These are phyloP conservation scores for Catocala nupta DNA, from an alignment of 2,888 invertebrate genomes.

Conservation along the genomic window DNA sequence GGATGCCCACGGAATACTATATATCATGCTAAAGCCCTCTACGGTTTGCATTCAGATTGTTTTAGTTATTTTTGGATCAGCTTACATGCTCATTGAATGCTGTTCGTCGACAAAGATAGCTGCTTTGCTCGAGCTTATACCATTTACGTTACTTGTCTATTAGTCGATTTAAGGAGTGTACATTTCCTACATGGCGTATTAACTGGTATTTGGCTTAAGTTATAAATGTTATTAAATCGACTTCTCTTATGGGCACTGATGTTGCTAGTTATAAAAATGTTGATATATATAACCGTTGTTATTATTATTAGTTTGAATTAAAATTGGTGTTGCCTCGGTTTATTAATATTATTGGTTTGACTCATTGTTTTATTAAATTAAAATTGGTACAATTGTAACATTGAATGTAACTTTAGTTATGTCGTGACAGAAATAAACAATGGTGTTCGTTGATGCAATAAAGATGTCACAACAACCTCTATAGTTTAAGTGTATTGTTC, in stretches of 20 bases:
- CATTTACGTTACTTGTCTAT: conserved; percentile 21
- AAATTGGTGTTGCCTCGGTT: no score
- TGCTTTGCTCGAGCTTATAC: conserved; percentile 16
- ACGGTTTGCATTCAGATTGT: conserved; percentile 75
- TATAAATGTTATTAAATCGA: no score
- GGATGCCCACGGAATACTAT: conserved; percentile 70
- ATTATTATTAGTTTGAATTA: no score
- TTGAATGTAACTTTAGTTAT: background rate
- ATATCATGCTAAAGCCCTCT: conserved; percentile 69
- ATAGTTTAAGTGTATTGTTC: background rate
- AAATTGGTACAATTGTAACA: no score
- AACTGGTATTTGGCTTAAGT: no score
- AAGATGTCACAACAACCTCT: conserved; percentile 1
- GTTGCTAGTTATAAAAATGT: no score
- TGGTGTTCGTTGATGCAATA: background rate
- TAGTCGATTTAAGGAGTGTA: conserved; percentile 12
- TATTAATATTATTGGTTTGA: no score
- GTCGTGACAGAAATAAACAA: background rate
- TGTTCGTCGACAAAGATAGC: conserved; percentile 39
- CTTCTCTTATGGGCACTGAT: no score
- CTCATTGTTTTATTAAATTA: no score
- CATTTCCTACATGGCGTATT: conserved; percentile 13
- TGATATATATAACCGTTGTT: no score
- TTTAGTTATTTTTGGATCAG: conserved; percentile 71
- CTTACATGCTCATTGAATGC: conserved; percentile 52